Percentiles rank a stretch among this genome's conserved stretches.
These are phyloP conservation scores for Cassiopea xamachana DNA, from an alignment of 30 jellyfish, hydroid and myxozoan species.

Conservation along the genomic window DNA sequence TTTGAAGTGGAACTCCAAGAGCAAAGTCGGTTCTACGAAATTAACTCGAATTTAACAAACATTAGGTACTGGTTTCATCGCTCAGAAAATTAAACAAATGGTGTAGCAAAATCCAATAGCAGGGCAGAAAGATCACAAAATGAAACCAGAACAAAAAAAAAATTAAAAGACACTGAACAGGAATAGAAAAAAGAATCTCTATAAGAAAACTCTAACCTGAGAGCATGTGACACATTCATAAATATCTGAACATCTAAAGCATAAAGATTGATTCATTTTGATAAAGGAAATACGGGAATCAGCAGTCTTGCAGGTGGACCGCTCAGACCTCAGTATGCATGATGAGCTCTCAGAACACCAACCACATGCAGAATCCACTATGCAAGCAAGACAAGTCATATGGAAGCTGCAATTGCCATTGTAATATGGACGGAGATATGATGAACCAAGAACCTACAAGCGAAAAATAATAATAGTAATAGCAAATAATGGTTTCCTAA, in stretches of 20 bases:
- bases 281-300: constrained; percentile 20
- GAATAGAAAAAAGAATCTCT: background rate
- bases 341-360: constrained; percentile 76
- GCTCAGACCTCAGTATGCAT: constrained; percentile 59
- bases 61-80: background rate
- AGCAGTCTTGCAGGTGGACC: constrained; percentile 59
- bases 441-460: constrained; percentile 24
- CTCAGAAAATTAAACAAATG: background rate
- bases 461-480: background rate
- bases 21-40: constrained; percentile 42
- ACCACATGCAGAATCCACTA: constrained; percentile 85
- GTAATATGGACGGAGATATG: constrained; percentile 76
- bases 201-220: constrained; percentile 48
- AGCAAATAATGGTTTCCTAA: no score
- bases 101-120: background rate
- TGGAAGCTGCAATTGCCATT: constrained; percentile 63
- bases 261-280: constrained; percentile 26
- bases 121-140: background rate
- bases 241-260: constrained; percentile 66
- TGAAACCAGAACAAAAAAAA: background rate
- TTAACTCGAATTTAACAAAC: background rate
- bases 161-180: background rate
- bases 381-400: constrained; percentile 82
- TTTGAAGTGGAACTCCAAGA: constrained; percentile 25
- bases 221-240: constrained; percentile 74